These are phyloP conservation scores for Meandrusa payeni DNA, from an alignment of 2,888 invertebrate species.

Conservation along the genomic window DNA sequence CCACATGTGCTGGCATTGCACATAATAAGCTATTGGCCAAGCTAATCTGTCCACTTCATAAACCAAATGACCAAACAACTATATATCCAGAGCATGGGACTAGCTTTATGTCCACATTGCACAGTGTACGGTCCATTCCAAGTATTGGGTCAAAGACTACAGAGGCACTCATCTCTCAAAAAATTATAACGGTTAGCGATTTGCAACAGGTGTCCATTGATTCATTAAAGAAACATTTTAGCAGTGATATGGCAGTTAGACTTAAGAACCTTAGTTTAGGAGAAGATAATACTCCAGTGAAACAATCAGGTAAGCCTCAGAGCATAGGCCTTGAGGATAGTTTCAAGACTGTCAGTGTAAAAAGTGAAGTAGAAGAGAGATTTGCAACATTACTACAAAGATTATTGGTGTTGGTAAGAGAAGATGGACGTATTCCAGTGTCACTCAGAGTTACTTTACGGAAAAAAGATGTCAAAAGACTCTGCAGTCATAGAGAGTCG, in stretches of 20 bases:
- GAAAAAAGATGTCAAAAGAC: conserved; percentile 84
- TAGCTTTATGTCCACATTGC: conserved; percentile 84
- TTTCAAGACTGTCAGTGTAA: conserved; percentile 86
- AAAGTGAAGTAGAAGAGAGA: conserved; percentile 87
- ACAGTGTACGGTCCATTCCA: conserved; percentile 83
- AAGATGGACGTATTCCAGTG: conserved; percentile 89
- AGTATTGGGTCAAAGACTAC: conserved; percentile 88
- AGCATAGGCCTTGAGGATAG: conserved; percentile 91
- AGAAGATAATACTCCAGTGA: conserved; percentile 86
- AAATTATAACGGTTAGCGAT: conserved; percentile 84
- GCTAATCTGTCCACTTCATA: conserved; percentile 85
- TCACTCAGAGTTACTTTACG: conserved; percentile 87
- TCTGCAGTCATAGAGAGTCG: conserved; percentile 86
- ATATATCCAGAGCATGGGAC: conserved; percentile 85
- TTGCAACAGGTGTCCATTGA: conserved; percentile 82
- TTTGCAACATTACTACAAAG: conserved; percentile 85
- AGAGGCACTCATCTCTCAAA: conserved; percentile 83
- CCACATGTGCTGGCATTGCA: conserved; percentile 90
- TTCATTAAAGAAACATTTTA: conserved; percentile 83
- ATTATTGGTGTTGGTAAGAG: conserved; percentile 85
- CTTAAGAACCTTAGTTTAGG: conserved; percentile 87
- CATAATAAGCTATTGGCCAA: conserved; percentile 93
- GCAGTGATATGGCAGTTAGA: conserved; percentile 84
- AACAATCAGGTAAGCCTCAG: conserved; percentile 88
- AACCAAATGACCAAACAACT: conserved; percentile 91